Evolutionary conservation across 2,113 vertebrate species (phyloP).

Genomic region (Mesoclemmys tuberculata): DNA sequence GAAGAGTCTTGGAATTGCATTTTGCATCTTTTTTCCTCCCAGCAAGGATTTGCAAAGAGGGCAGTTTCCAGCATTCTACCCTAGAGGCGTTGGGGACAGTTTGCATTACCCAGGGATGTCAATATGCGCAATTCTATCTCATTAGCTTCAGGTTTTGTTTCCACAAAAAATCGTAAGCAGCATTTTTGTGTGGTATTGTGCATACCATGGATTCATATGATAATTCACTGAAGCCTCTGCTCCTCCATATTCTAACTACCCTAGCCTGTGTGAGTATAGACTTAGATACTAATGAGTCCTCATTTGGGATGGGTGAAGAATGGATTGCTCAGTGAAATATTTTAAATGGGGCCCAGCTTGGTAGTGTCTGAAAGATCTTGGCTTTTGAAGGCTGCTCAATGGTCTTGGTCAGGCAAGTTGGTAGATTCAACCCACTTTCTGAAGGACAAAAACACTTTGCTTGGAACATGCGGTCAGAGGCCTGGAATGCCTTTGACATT

Average conservation of each 20-base stretch:
- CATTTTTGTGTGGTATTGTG: background rate
- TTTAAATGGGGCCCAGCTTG: background rate
- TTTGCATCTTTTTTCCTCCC: background rate
- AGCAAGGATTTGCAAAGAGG: slow-evolving; percentile 37
- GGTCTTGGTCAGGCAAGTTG: background rate
- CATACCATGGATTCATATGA: slow-evolving; percentile 20
- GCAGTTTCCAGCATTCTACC: background rate
- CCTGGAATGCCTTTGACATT: background rate
- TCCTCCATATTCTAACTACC: slow-evolving; percentile 55
- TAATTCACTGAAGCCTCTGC: slow-evolving; percentile 56
- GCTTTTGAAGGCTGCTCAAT: background rate
- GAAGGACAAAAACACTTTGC: background rate
- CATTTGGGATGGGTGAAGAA: background rate
- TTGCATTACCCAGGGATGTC: slow-evolving; percentile 34
- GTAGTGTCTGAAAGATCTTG: background rate
- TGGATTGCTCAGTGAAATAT: background rate
- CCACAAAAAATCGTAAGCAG: slow-evolving; percentile 45
- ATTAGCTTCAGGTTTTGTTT: slow-evolving; percentile 54
- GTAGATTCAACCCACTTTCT: background rate
- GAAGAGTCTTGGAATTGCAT: background rate
- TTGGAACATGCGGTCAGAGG: background rate
- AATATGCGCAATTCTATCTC: slow-evolving; percentile 18
- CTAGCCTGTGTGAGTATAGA: background rate
- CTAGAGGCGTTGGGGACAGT: background rate
- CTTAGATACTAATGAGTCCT: background rate